Evolutionary conservation across 2,113 vertebrate genomes (phyloP).

Genomic region (Numenius arquata): DNA sequence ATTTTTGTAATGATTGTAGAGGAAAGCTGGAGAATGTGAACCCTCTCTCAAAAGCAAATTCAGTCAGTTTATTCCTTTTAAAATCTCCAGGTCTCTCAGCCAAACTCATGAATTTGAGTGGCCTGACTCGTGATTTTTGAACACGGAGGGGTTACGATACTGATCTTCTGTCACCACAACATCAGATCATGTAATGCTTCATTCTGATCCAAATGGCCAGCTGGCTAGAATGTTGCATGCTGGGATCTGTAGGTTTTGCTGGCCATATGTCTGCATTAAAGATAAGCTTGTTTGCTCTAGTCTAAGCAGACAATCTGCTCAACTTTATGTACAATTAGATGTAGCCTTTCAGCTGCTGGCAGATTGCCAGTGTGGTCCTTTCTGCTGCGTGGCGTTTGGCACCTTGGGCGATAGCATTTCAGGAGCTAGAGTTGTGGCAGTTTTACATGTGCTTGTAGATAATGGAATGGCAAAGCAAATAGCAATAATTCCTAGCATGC

Average conservation of each 20-base stretch:
- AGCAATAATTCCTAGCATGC: constrained; percentile 2
- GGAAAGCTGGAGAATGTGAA: neutral
- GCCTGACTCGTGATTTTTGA: neutral
- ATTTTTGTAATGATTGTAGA: neutral
- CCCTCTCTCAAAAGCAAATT: neutral
- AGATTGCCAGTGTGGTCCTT: neutral
- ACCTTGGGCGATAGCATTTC: neutral
- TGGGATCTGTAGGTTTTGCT: constrained; percentile 63
- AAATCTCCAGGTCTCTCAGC: neutral
- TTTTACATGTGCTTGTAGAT: neutral
- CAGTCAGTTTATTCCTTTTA: neutral
- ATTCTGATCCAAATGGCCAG: constrained; percentile 49
- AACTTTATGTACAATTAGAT: constrained; percentile 58
- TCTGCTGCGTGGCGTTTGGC: neutral
- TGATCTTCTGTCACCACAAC: neutral
- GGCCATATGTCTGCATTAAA: constrained; percentile 58
- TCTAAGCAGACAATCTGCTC: constrained; percentile 61
- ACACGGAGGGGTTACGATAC: neutral
- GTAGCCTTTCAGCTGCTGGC: constrained; percentile 51
- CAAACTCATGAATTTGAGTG: neutral
- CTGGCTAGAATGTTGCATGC: constrained; percentile 10
- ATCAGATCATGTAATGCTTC: constrained; percentile 12
- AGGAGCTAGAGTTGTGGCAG: neutral
- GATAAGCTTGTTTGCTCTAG: constrained; percentile 59
- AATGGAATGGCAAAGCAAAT: constrained; percentile 15